Evolutionary conservation across 2,888 invertebrate genomes (phyloP).

Genomic region (Spodoptera littoralis): DNA sequence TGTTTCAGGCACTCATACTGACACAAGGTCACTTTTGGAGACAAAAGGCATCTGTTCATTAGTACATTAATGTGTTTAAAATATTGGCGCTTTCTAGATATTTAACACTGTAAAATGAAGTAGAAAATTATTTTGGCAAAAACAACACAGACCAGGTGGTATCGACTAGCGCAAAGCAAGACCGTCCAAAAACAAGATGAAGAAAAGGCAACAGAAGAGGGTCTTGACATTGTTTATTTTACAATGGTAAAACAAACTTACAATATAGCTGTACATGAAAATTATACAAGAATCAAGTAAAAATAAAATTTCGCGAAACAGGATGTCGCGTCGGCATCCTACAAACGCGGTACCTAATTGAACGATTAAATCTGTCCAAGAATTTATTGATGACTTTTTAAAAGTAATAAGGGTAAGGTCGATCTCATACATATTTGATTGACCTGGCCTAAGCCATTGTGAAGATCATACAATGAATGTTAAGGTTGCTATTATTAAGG

Average conservation of each 20-base stretch:
- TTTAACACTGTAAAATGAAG: no score
- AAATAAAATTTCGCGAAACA: slow-evolving; percentile 31
- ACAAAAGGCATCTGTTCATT: slow-evolving; percentile 1
- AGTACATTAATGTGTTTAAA: no score
- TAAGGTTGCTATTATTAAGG: slow-evolving; percentile 28
- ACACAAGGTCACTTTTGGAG: slow-evolving; percentile 36
- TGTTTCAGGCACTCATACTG: slow-evolving; percentile 47
- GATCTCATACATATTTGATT: slow-evolving; percentile 59
- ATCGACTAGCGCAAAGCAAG: no score
- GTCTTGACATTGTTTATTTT: no score
- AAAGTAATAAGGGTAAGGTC: slow-evolving; percentile 59
- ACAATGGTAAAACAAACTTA: no score
- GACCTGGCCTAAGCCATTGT: slow-evolving; percentile 41
- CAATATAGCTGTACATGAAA: no score
- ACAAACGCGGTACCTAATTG: slow-evolving; percentile 59
- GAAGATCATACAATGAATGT: slow-evolving; percentile 8
- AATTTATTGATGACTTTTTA: slow-evolving; percentile 65
- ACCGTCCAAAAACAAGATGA: no score
- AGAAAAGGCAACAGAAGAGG: no score
- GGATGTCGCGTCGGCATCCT: slow-evolving; percentile 53
- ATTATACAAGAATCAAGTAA: not conserved
- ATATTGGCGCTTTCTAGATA: no score
- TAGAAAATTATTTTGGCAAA: no score
- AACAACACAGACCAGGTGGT: no score
- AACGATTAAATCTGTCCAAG: slow-evolving; percentile 64